These are phyloP conservation scores for Dysdera silvatica DNA, from an alignment of 1,140 invertebrate genomes.

Conservation along the genomic window DNA sequence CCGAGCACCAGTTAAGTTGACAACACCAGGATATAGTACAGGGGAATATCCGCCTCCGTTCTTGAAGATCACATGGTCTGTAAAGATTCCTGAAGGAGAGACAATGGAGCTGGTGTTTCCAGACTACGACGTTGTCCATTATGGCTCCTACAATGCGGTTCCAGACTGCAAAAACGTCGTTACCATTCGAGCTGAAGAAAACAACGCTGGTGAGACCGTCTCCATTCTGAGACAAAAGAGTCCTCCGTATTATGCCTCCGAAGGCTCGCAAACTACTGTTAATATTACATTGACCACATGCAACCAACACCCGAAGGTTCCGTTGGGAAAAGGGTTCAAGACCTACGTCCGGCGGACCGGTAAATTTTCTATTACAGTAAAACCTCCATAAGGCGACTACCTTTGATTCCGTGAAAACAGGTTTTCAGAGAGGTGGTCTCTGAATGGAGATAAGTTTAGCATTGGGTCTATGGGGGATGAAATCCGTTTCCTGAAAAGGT, in stretches of 20 bases:
- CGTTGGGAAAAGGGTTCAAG: conserved; percentile 31
- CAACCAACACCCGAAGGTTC: conserved; percentile 29
- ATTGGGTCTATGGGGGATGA: too few species aligned
- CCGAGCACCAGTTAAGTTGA: conserved; percentile 28
- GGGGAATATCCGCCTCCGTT: conserved; percentile 33
- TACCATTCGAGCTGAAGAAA: conserved; percentile 14
- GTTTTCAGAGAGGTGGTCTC: too few species aligned
- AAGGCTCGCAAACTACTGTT: conserved; percentile 31
- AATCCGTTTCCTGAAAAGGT: too few species aligned
- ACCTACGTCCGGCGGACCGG: conserved; percentile 32
- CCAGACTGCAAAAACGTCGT: conserved; percentile 31
- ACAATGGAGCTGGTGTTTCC: conserved; percentile 35
- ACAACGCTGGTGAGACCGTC: conserved; percentile 23
- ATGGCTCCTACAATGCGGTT: conserved; percentile 34
- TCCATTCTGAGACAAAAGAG: conserved; percentile 32
- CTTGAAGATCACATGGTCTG: conserved; percentile 32
- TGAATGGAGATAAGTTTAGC: too few species aligned
- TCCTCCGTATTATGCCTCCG: conserved; percentile 34
- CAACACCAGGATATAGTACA: conserved; percentile 28
- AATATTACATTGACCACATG: conserved; percentile 33
- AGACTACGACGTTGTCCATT: conserved; percentile 35
- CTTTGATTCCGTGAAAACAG: not conserved
- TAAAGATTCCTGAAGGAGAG: conserved; percentile 29
- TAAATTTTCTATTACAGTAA: conserved; percentile 1
- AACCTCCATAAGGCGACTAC: not conserved